Base-by-base conservation (phyloP, 2,888 invertebrate species). In the Drosophila tanythrix region DNA sequence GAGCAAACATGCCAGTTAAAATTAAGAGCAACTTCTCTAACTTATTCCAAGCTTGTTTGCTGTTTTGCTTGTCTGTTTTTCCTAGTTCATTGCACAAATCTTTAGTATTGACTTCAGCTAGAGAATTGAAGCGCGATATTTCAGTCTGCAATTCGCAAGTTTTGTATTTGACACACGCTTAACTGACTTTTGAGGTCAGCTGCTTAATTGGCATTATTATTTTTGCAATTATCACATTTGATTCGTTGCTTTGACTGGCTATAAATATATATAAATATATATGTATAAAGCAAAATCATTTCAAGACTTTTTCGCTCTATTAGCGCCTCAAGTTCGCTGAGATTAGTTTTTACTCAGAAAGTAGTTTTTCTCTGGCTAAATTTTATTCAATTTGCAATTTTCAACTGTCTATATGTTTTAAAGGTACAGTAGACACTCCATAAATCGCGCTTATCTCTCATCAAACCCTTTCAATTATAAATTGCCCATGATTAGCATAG, bases 391-490 rank as follows among this genome's bases (percentile, higher is more conserved):
- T 25, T 25, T 46, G 13, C 7, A 46, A 25, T 25, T 46, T 46
- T 15, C 46, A 8, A 8, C 13, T 13, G 4, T 27, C 18, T 4
- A 8, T 27, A 13, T 55, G 13, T 27, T 27, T n/a, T 27, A 27
- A 13, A 4, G 38, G 31, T 35, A 35, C 48, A 29, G 38, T 33
- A 55, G 48, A 48, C 53, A 64, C 48, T 1, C 33, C n/a, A 48
- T 70, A 60, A 59, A 68, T 59, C 59, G 21, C 2, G 3, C 13
- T 13, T 51, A 43, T 40, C 50, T 36, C 25, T 18, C 56, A 43
- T 61, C 40, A 29, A 29, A 40, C 40, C 18, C 13, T 29, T n/a
- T 56, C 40, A 38, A 40, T 70, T 68, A 53, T 53, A 69, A 69
- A 55, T 56, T 25, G 27, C 38, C 36, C 25, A 29, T 35, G 31